A percentile compares a stretch with the other conserved stretches of the same genome.
phyloP scores from a whole-genome alignment of 2,797 vertebrate genomes.

The Borostomias antarcticus region DNA sequence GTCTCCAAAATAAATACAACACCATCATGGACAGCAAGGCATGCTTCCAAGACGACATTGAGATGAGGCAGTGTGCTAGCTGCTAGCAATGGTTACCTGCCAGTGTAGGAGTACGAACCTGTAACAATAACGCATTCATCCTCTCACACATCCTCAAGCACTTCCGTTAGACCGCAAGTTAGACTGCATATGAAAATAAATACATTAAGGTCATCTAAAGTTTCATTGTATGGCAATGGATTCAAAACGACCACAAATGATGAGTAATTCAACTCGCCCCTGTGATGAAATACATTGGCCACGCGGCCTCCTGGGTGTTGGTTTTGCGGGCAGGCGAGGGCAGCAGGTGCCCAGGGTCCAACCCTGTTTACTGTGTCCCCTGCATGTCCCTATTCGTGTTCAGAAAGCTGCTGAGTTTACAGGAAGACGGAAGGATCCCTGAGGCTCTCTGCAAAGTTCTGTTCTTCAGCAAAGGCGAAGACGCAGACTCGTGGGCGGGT shows the following conservation, averaged over 20 bases:
- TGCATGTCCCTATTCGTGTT: neutral
- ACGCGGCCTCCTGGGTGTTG: constrained; percentile 15
- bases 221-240: constrained; percentile 20
- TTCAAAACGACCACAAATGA: constrained; percentile 1
- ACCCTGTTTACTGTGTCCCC: constrained; percentile 41
- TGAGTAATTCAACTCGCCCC: neutral
- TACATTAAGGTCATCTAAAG: too few relatives aligned
- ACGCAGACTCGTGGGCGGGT: too few relatives aligned
- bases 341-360: constrained; percentile 26
- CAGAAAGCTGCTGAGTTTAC: neutral
- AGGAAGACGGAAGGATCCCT: neutral
- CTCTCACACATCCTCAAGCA: constrained; percentile 9
- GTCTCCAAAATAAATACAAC: neutral
- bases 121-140: neutral
- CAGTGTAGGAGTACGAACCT: too few relatives aligned
- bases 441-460: neutral
- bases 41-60: too few relatives aligned
- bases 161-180: neutral
- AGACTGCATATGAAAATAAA: neutral
- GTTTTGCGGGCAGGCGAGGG: constrained; percentile 7
- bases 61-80: neutral
- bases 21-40: neutral
- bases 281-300: neutral
- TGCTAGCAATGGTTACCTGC: neutral
- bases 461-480: neutral